A percentile compares a stretch with the other conserved stretches of the same genome.
Evolutionary conservation across 2,888 invertebrate species (phyloP).

Genomic region (Stenurella melanura): DNA sequence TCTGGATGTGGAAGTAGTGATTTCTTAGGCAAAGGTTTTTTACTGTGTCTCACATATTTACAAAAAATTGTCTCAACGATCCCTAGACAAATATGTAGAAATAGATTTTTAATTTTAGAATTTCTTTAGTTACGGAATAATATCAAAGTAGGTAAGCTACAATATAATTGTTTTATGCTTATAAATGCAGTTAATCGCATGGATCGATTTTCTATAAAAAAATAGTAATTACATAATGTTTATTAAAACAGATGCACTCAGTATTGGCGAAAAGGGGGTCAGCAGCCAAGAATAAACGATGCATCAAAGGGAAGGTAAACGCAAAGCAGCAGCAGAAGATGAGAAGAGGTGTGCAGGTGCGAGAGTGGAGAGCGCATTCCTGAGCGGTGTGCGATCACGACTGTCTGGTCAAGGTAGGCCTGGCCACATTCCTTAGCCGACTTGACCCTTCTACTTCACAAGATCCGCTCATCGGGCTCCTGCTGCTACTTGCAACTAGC

Average conservation of each 20-base stretch:
- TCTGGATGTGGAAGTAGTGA: too few species aligned
- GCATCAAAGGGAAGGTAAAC: constrained; percentile 19
- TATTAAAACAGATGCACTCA: constrained; percentile 5
- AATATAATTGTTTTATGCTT: too few species aligned
- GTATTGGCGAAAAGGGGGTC: constrained; percentile 16
- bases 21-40: too few species aligned
- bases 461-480: constrained; percentile 42
- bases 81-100: too few species aligned
- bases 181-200: too few species aligned
- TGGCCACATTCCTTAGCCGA: constrained; percentile 71
- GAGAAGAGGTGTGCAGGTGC: constrained; percentile 61
- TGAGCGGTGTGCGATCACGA: constrained; percentile 71
- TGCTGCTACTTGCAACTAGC: constrained; percentile 47
- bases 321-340: constrained; percentile 20
- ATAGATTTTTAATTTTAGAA: too few species aligned
- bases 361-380: constrained; percentile 70
- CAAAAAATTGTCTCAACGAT: too few species aligned
- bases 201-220: too few species aligned
- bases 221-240: background rate
- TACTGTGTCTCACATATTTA: too few species aligned
- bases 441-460: constrained; percentile 68
- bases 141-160: too few species aligned
- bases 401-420: constrained; percentile 72
- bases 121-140: too few species aligned
- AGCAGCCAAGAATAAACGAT: constrained; percentile 18